Conservation (phyloP, 2,888 invertebrate species). For the Leptogaster cylindrica region DNA sequence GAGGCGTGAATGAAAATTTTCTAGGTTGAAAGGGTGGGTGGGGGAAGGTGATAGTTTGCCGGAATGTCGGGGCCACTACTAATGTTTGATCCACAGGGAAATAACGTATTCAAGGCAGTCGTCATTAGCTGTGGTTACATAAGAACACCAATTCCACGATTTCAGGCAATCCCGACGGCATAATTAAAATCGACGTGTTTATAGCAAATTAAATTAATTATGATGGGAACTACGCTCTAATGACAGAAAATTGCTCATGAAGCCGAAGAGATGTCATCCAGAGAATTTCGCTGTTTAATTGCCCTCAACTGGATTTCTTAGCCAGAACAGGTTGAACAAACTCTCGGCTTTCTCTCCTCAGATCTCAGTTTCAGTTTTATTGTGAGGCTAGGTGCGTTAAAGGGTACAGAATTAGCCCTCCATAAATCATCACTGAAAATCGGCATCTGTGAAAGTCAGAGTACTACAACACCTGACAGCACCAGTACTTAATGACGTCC, state of each 20-base stretch:
- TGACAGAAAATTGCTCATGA: conserved; percentile 23
- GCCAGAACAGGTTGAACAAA: not conserved
- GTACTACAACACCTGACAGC: conserved; percentile 1
- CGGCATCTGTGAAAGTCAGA: not conserved
- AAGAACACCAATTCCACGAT: too few relatives aligned
- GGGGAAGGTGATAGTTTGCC: too few relatives aligned
- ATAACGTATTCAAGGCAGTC: too few relatives aligned
- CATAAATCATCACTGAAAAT: conserved; percentile 12
- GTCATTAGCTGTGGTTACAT: too few relatives aligned
- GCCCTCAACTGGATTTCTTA: conserved; percentile 15
- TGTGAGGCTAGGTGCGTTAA: conserved; percentile 1
- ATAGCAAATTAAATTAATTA: conserved; percentile 33
- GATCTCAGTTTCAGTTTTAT: conserved; percentile 9
- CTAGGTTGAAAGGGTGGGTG: too few relatives aligned
- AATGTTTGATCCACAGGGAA: too few relatives aligned
- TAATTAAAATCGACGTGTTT: conserved; percentile 37
- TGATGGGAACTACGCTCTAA: conserved; percentile 22
- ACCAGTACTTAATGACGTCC: too few relatives aligned
- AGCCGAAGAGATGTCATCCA: conserved; percentile 15
- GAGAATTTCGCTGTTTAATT: conserved; percentile 6
- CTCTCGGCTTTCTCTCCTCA: not conserved
- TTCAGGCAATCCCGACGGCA: too few relatives aligned
- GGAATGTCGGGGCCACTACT: too few relatives aligned
- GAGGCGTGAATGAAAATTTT: not conserved
- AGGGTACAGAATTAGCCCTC: conserved; percentile 13